A percentile compares a stretch with the other conserved stretches of the same genome.
These are phyloP conservation scores for Elmis aenea DNA, from an alignment of 2,888 invertebrate species.

Conservation along the genomic window DNA sequence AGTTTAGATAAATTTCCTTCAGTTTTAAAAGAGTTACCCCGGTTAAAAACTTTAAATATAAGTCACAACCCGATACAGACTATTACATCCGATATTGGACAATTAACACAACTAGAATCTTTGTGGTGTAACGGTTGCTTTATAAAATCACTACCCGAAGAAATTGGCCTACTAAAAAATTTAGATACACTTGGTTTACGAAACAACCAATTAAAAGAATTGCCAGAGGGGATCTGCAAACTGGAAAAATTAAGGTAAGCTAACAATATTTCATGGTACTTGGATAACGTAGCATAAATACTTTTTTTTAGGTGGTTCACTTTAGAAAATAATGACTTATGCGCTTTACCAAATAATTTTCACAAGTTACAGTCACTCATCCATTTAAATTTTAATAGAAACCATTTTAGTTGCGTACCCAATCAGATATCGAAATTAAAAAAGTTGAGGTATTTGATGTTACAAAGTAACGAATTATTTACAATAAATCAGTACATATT, in stretches of 20 bases:
- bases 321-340: constrained; percentile 57
- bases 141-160: constrained; percentile 54
- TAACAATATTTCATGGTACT: background rate
- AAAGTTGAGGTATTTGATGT: constrained; percentile 34
- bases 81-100: constrained; percentile 57
- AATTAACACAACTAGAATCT: constrained; percentile 56
- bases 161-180: constrained; percentile 56
- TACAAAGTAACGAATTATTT: constrained; percentile 38
- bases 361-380: constrained; percentile 51
- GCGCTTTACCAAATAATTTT: constrained; percentile 51
- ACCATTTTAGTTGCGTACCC: constrained; percentile 54
- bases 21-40: constrained; percentile 55
- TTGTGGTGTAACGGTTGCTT: constrained; percentile 64
- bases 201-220: constrained; percentile 54
- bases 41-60: constrained; percentile 58
- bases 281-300: background rate
- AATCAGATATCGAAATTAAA: constrained; percentile 32
- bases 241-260: constrained; percentile 53
- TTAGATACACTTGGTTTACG: constrained; percentile 64
- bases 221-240: constrained; percentile 57
- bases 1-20: constrained; percentile 56
- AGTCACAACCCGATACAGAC: constrained; percentile 60
- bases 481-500: constrained; percentile 32
- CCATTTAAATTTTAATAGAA: constrained; percentile 60
- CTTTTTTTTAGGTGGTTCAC: constrained; percentile 58